phyloP scores from a whole-genome alignment of 1,140 invertebrate genomes.

The Scaptomyza graminum region DNA sequence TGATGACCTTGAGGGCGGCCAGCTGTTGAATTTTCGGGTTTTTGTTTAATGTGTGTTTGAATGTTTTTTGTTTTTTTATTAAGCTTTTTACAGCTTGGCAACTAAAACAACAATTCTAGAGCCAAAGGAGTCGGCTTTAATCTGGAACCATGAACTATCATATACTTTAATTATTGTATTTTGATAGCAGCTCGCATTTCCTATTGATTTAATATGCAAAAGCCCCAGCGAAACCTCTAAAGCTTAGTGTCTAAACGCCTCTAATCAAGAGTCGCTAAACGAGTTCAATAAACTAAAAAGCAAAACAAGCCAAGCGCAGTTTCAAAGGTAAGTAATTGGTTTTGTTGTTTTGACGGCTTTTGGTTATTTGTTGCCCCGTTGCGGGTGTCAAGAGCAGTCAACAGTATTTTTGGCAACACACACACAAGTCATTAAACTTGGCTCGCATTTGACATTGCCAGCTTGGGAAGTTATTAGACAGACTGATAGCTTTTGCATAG shows the following conservation, averaged over 20 bases:
- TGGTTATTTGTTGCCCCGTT: slow-evolving; percentile 2
- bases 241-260: slow-evolving; percentile 10
- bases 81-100: slow-evolving; percentile 37
- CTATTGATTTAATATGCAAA: slow-evolving; percentile 45
- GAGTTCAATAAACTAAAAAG: slow-evolving; percentile 49
- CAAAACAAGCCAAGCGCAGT: slow-evolving; percentile 29
- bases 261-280: slow-evolving; percentile 48
- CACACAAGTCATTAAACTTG: slow-evolving; percentile 50
- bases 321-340: slow-evolving; percentile 32
- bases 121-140: slow-evolving; percentile 10
- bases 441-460: slow-evolving; percentile 51
- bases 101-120: slow-evolving; percentile 8
- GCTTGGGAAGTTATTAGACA: slow-evolving; percentile 17
- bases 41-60: slow-evolving; percentile 11
- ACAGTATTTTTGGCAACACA: slow-evolving; percentile 32
- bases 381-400: slow-evolving; percentile 54
- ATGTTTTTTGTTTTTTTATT: slow-evolving; percentile 19
- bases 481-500: slow-evolving; percentile 1
- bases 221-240: slow-evolving; percentile 6
- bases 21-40: slow-evolving; percentile 26
- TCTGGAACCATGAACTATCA: slow-evolving; percentile 37
- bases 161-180: background rate
- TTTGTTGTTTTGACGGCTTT: slow-evolving; percentile 14
- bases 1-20: slow-evolving; percentile 34
- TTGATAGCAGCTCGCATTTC: slow-evolving; percentile 33